phyloP scores from a whole-genome alignment of 2,797 vertebrate genomes.

The Poecile montanus region DNA sequence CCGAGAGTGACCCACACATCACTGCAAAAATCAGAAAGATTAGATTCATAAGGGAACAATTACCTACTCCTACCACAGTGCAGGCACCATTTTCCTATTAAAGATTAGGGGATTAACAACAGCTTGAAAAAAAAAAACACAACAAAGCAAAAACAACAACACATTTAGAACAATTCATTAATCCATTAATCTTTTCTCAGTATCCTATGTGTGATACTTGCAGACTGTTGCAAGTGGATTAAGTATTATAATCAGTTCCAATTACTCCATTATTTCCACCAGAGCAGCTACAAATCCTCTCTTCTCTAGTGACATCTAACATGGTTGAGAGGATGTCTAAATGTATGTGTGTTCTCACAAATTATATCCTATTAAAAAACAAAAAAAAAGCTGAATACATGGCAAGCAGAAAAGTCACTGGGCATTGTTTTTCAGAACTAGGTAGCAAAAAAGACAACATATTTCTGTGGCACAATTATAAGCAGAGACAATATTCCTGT shows the following conservation, averaged over 20 bases:
- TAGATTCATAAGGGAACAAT: slow-evolving; percentile 52
- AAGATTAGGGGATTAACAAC: slow-evolving; percentile 30
- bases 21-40: slow-evolving; percentile 23
- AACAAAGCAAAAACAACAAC: background rate
- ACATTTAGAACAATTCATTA: slow-evolving; percentile 33
- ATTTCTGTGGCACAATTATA: slow-evolving; percentile 53
- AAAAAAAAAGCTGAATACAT: background rate
- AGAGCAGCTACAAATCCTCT: background rate
- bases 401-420: background rate
- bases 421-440: background rate
- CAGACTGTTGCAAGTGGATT: slow-evolving; percentile 37
- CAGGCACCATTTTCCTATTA: background rate
- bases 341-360: background rate
- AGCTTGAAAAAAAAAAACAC: background rate
- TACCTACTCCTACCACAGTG: background rate
- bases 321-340: background rate
- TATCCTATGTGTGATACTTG: background rate
- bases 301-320: background rate
- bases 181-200: slow-evolving; percentile 39
- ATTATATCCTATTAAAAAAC: background rate
- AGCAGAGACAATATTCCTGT: slow-evolving; percentile 32
- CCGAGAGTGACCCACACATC: background rate
- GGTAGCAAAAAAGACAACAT: background rate
- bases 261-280: slow-evolving; percentile 31
- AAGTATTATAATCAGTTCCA: slow-evolving; percentile 28